These are phyloP conservation scores for Emydura subglobosa DNA, from an alignment of 2,113 vertebrate species.

Conservation along the genomic window DNA sequence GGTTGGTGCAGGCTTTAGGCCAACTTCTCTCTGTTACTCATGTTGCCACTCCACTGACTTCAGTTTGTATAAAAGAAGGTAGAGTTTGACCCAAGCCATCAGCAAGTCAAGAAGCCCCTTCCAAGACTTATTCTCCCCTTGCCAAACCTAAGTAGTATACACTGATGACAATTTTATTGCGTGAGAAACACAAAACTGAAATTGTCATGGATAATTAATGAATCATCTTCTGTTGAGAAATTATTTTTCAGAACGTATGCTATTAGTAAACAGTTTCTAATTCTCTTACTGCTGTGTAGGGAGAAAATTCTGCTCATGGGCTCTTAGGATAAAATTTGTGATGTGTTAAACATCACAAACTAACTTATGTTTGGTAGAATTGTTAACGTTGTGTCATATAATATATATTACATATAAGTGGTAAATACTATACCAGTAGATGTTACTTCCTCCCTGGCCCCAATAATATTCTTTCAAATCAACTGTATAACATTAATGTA, in stretches of 20 bases:
- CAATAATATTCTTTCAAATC: not conserved
- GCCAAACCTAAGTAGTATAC: rapidly evolving
- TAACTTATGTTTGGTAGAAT: not conserved
- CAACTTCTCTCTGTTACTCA: not conserved
- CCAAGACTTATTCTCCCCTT: not conserved
- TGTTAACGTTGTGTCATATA: rapidly evolving
- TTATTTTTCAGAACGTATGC: rapidly evolving
- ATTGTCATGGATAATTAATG: not conserved
- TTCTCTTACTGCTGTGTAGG: not conserved
- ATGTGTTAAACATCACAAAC: too few relatives aligned
- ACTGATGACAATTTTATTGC: not conserved
- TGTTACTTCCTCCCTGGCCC: rapidly evolving
- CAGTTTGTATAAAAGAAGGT: not conserved
- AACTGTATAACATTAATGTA: rapidly evolving
- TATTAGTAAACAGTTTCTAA: not conserved
- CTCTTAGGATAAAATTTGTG: rapidly evolving
- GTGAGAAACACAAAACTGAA: not conserved
- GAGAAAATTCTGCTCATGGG: not conserved
- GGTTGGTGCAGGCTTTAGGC: not conserved
- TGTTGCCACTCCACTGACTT: not conserved
- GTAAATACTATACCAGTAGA: not conserved
- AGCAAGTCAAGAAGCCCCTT: not conserved
- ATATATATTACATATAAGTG: rapidly evolving
- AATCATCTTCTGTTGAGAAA: not conserved
- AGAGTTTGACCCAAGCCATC: not conserved